Evolutionary conservation across 2,797 vertebrate species (phyloP), one percentile per base, ranked within the genome.

Genomic region (Melanotaenia parkinsoni): DNA sequence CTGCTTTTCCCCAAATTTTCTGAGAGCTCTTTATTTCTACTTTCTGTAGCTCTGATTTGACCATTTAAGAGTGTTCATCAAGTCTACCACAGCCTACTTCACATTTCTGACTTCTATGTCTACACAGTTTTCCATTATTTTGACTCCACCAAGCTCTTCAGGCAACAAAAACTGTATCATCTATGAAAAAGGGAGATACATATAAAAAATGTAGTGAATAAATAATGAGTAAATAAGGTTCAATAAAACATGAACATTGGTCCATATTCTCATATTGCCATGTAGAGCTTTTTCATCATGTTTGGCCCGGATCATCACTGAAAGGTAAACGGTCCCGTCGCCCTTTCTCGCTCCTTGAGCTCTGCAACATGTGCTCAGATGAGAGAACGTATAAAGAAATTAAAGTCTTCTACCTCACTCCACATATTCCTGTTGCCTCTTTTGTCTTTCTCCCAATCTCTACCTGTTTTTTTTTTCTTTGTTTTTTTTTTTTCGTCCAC

Each of bases 181-280:
- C 76, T 63, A 80, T 83, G 79, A 82, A 91, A 90, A 91, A 86
- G 69, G 50, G 64, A 79, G 73, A 87, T 74, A 80, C 56, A 80
- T 81, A 84, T 79, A 58, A 80, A 87, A 90, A 84, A 84, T 76
- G 70, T 37, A 73, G 67, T 72, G 76, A 86, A 58, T 79, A 83
- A 81, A 78, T 77, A 80, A 90, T 81, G 76, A 83, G 76, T 85
- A 85, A 89, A 91, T 90, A 85, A 92, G 87, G 90, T 90, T 90
- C 89, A 92, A 88, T 91, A 92, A 91, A 91, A 92, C 75, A 86
- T 90, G 87, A 92, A 89, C 88, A 87, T 75, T 77, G 68, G 83
- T 91, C 83, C 86, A 67, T 86, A 81, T 92, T 88, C 88, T 91
- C 86, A 86, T 91, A 91, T 92, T 91, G 91, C 89, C 88, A 76